Percentiles rank a stretch among this genome's conserved stretches.
phyloP scores from a whole-genome alignment of 2,797 vertebrate genomes.

The Pygocentrus nattereri region DNA sequence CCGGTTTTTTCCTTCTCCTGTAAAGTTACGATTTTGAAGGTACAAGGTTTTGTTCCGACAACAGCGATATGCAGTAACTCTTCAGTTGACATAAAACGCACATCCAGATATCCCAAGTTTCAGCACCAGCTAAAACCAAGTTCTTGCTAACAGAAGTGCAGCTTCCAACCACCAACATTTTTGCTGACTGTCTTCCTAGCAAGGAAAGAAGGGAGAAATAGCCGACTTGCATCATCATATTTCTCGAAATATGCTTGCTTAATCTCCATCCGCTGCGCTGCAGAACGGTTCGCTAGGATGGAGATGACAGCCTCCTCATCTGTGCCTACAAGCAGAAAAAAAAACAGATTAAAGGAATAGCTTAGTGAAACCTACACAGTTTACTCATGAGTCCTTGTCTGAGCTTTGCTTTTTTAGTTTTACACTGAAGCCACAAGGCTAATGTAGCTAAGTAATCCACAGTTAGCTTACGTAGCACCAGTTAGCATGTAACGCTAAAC shows the following conservation, averaged over 20 bases:
- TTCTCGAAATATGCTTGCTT: slow-evolving; percentile 83
- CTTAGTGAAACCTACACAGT: background rate
- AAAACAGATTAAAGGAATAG: background rate
- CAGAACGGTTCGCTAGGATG: slow-evolving; percentile 79
- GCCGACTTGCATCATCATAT: slow-evolving; percentile 81
- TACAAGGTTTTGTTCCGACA: too few species aligned
- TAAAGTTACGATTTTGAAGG: too few species aligned
- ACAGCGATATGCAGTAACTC: too few species aligned
- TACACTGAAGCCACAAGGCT: background rate
- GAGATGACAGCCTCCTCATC: slow-evolving; percentile 80
- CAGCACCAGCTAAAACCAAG: too few species aligned
- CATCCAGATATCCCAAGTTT: too few species aligned
- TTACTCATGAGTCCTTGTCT: background rate
- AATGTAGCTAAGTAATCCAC: background rate
- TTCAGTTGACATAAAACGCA: too few species aligned
- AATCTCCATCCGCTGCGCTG: slow-evolving; percentile 79
- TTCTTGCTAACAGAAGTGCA: too few species aligned
- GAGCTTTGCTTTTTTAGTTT: background rate
- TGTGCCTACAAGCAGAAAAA: slow-evolving; percentile 71
- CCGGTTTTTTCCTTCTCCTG: too few species aligned
- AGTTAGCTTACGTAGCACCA: background rate
- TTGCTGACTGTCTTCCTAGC: background rate
- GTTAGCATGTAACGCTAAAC: background rate
- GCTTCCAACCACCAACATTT: too few species aligned
- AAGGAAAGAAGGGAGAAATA: background rate